phyloP scores from a whole-genome alignment of 2,113 vertebrate genomes.

The Trematomus loennbergii region DNA sequence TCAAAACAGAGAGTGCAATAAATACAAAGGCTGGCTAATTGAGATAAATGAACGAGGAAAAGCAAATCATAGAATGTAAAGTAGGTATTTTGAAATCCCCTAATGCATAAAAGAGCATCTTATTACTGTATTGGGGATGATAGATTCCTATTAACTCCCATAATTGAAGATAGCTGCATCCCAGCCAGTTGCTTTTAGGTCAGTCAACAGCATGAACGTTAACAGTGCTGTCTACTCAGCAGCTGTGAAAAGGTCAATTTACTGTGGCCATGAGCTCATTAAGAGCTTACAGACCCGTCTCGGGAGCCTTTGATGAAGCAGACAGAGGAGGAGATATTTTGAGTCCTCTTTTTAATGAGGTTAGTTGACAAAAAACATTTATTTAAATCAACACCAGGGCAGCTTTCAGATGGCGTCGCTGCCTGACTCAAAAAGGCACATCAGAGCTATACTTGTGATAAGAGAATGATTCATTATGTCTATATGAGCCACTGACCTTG shows the following conservation, averaged over 20 bases:
- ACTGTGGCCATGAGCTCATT: conserved; percentile 44
- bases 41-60: neutral
- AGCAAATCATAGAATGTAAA: conserved; percentile 10
- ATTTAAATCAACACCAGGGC: conserved; percentile 12
- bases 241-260: conserved; percentile 57
- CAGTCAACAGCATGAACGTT: conserved; percentile 12
- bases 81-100: neutral
- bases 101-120: neutral
- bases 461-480: neutral
- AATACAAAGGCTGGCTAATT: neutral
- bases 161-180: conserved; percentile 20
- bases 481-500: conserved; percentile 84
- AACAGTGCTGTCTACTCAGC: conserved; percentile 46
- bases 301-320: conserved; percentile 35
- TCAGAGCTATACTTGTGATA: neutral
- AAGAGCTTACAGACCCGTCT: conserved; percentile 34
- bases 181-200: conserved; percentile 3
- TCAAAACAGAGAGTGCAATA: conserved; percentile 9
- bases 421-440: conserved; percentile 4
- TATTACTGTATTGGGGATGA: neutral
- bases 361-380: conserved; percentile 16
- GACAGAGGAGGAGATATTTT: conserved; percentile 32
- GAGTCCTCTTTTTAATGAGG: conserved; percentile 35
- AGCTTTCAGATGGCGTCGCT: neutral
- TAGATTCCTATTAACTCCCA: conserved; percentile 11